Evolutionary conservation across 2,113 vertebrate genomes (phyloP).

Genomic region (Entelurus aequoreus): DNA sequence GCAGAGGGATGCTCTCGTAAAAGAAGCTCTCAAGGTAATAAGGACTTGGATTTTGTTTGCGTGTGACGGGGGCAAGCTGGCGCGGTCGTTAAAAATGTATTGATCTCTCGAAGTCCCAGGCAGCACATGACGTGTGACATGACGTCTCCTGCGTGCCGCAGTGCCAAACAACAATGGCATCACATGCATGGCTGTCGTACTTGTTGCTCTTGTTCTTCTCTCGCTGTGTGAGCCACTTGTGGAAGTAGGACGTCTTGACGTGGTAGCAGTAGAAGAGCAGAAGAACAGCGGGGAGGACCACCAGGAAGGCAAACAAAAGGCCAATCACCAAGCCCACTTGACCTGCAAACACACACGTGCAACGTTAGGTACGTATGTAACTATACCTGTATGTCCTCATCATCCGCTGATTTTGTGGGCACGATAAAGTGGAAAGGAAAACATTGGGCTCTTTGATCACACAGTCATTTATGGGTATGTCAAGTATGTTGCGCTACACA

Average conservation of each 20-base stretch:
- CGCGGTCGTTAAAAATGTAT: too few species aligned
- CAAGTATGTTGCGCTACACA: too few species aligned
- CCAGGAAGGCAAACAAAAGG: constrained; percentile 76
- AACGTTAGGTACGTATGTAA: too few species aligned
- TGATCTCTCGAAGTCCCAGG: too few species aligned
- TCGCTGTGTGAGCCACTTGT: constrained; percentile 67
- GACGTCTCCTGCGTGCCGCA: too few species aligned
- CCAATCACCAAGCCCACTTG: constrained; percentile 63
- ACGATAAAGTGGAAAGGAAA: not conserved
- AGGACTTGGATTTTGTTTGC: constrained; percentile 23
- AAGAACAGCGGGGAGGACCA: constrained; percentile 74
- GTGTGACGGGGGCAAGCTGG: constrained; percentile 12
- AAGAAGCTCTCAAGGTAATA: constrained; percentile 24
- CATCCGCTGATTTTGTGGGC: not conserved
- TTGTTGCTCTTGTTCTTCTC: constrained; percentile 66
- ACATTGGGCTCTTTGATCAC: not conserved
- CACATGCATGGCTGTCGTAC: constrained; percentile 33
- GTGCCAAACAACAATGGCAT: too few species aligned
- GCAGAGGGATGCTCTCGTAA: constrained; percentile 23
- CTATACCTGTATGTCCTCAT: too few species aligned
- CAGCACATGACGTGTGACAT: not conserved
- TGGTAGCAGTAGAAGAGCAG: constrained; percentile 78
- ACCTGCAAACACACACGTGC: constrained; percentile 59
- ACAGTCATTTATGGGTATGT: too few species aligned
- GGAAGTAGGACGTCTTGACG: constrained; percentile 68